A percentile compares a stretch with the other conserved stretches of the same genome.
phyloP scores from a whole-genome alignment of 1,140 invertebrate genomes.

The Drosophila albomicans region DNA sequence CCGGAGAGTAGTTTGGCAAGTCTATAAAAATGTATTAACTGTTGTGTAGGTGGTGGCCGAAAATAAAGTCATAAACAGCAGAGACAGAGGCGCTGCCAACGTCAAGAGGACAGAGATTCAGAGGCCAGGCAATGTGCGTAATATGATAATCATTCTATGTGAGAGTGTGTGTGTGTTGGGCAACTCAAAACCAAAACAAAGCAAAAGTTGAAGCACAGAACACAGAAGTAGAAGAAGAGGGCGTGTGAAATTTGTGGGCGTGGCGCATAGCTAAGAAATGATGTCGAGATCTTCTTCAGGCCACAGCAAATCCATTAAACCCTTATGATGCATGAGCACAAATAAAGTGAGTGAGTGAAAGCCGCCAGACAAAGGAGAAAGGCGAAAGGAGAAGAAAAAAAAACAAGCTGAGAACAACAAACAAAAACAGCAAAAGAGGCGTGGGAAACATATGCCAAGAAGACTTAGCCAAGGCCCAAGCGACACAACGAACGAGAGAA shows the following conservation, averaged over 20 bases:
- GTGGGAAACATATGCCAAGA: slow-evolving; percentile 71
- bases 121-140: slow-evolving; percentile 62
- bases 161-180: slow-evolving; percentile 26
- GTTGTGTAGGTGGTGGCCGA: slow-evolving; percentile 57
- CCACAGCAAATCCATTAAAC: slow-evolving; percentile 78
- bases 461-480: slow-evolving; percentile 29
- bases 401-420: slow-evolving; percentile 45
- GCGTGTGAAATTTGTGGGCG: slow-evolving; percentile 64
- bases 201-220: slow-evolving; percentile 6
- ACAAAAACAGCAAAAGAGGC: slow-evolving; percentile 54
- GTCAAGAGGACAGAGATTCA: slow-evolving; percentile 11
- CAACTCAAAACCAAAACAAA: slow-evolving; percentile 20
- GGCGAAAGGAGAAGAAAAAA: slow-evolving; percentile 22
- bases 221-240: slow-evolving; percentile 19
- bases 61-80: slow-evolving; percentile 78
- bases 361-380: slow-evolving; percentile 60
- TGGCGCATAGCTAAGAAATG: slow-evolving; percentile 43
- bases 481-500: slow-evolving; percentile 29
- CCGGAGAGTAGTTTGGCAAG: slow-evolving; percentile 68
- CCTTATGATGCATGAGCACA: slow-evolving; percentile 80
- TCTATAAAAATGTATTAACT: slow-evolving; percentile 82
- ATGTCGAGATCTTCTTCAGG: slow-evolving; percentile 49
- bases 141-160: slow-evolving; percentile 78
- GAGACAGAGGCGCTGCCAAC: neutral
- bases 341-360: slow-evolving; percentile 79